phyloP scores from a whole-genome alignment of 2,888 invertebrate species.

The Andrena dorsata region DNA sequence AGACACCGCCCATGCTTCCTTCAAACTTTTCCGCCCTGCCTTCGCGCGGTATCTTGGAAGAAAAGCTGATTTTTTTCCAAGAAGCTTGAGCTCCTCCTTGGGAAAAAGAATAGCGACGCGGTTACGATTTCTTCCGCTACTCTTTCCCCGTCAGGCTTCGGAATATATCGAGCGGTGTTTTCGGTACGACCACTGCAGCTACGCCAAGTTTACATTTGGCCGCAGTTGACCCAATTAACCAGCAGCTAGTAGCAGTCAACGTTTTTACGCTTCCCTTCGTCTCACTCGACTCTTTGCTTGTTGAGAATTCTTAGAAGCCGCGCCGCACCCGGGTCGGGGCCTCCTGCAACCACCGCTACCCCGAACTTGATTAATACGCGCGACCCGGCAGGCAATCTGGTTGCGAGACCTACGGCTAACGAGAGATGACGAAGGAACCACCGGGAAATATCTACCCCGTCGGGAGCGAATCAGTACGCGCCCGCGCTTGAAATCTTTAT shows the following conservation, averaged over 20 bases:
- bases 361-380: slow-evolving; percentile 21
- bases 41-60: not conserved
- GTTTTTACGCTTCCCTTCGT: not conserved
- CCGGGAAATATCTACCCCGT: not conserved
- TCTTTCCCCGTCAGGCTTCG: not conserved
- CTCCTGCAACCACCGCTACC: not conserved
- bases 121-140: slow-evolving; percentile 11
- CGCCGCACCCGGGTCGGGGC: too few relatives aligned
- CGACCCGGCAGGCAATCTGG: not conserved
- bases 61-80: slow-evolving; percentile 1
- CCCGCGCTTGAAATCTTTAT: slow-evolving; percentile 35
- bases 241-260: slow-evolving; percentile 13
- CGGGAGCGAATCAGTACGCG: not conserved
- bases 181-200: not conserved
- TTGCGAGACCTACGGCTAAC: not conserved
- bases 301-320: not conserved
- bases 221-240: slow-evolving; percentile 27
- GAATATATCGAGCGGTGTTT: not conserved
- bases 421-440: not conserved
- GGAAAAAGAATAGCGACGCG: not conserved
- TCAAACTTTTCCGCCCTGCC: not conserved
- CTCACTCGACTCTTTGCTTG: not conserved
- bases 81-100: not conserved
- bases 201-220: not conserved
- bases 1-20: not conserved